These are phyloP conservation scores for Thymelicus lineola DNA, from an alignment of 2,888 invertebrate species.

Conservation along the genomic window DNA sequence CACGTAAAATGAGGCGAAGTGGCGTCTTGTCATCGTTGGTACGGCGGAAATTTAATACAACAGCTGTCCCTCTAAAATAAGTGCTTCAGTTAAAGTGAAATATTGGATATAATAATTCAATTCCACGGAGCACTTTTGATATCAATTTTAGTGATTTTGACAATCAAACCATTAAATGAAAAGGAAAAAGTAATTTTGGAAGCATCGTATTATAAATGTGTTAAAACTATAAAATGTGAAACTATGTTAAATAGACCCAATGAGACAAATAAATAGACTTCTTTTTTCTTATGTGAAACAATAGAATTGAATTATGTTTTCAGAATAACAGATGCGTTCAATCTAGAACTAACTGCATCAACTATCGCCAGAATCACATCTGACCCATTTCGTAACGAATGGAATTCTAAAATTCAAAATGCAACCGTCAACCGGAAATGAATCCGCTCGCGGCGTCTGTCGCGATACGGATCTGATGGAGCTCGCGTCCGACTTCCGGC, in stretches of 20 bases:
- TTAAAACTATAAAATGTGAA: too few species aligned
- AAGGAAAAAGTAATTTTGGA: too few species aligned
- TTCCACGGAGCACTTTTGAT: constrained; percentile 44
- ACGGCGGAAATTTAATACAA: constrained; percentile 61
- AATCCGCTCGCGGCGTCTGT: constrained; percentile 78
- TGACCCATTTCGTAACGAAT: constrained; percentile 37
- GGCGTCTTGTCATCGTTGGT: constrained; percentile 51
- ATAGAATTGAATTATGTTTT: neutral
- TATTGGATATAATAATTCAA: constrained; percentile 55
- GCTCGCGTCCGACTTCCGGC: constrained; percentile 76
- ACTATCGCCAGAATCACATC: constrained; percentile 27
- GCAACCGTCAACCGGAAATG: constrained; percentile 80
- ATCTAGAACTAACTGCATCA: constrained; percentile 12
- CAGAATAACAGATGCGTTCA: constrained; percentile 6
- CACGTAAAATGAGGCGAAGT: constrained; percentile 35
- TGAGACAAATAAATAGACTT: too few species aligned
- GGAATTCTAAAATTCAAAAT: constrained; percentile 77
- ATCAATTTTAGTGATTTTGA: neutral
- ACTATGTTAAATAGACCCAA: too few species aligned
- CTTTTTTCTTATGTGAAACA: neutral
- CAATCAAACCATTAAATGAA: too few species aligned
- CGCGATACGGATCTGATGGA: constrained; percentile 82
- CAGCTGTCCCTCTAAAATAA: constrained; percentile 54
- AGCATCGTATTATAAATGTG: too few species aligned
- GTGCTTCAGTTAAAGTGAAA: constrained; percentile 50